Percentiles rank a stretch among this genome's conserved stretches.
These are phyloP conservation scores for Mergus octosetaceus DNA, from an alignment of 2,797 vertebrate species.

Conservation along the genomic window DNA sequence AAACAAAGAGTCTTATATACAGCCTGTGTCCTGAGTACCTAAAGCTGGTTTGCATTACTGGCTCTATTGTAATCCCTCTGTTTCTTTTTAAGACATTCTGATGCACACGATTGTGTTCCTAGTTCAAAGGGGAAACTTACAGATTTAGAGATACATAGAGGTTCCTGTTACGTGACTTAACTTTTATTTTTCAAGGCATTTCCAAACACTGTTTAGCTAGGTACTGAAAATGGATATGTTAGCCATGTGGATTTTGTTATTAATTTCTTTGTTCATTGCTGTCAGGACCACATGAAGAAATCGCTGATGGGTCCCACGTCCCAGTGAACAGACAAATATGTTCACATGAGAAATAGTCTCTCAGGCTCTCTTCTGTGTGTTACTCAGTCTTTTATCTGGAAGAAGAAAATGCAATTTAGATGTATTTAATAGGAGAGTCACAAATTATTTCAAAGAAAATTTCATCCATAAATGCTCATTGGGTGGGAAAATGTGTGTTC, in stretches of 20 bases:
- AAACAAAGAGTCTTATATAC: not conserved
- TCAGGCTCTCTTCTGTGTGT: not conserved
- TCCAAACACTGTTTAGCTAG: not conserved
- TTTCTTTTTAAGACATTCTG: not conserved
- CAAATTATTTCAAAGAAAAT: not conserved
- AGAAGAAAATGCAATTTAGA: not conserved
- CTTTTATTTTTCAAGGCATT: not conserved
- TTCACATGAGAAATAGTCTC: not conserved
- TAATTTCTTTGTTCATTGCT: not conserved
- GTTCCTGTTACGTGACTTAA: not conserved
- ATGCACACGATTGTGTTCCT: not conserved
- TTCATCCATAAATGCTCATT: fast-evolving
- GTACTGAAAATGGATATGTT: not conserved
- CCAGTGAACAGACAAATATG: not conserved
- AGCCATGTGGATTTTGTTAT: not conserved
- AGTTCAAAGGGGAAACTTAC: not conserved
- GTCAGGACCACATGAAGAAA: not conserved
- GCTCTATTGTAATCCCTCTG: not conserved
- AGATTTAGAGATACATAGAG: not conserved
- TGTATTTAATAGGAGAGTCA: not conserved
- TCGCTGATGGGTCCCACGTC: not conserved
- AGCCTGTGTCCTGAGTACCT: not conserved
- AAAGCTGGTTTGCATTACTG: not conserved
- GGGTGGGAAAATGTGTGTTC: not conserved
- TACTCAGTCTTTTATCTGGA: not conserved